Conservation (phyloP, 2,888 invertebrate species). For the Dolomedes plantarius region DNA sequence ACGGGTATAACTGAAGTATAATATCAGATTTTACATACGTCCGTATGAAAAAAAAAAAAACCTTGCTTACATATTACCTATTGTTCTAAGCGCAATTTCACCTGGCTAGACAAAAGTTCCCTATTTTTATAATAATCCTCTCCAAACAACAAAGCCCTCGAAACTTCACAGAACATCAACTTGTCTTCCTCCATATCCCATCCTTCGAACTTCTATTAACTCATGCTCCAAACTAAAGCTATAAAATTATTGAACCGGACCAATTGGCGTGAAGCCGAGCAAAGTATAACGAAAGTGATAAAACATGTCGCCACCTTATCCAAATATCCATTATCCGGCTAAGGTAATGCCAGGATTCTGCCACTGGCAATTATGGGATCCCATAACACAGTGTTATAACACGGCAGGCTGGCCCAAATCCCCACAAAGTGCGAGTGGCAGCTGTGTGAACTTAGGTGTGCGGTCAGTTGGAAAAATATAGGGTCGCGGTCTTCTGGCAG, state of each 20-base stretch:
- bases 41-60: too few relatives aligned
- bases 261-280: constrained; percentile 3
- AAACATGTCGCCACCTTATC: constrained; percentile 13
- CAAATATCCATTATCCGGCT: background rate
- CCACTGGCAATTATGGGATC: background rate
- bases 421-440: constrained; percentile 13
- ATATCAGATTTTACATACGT: too few relatives aligned
- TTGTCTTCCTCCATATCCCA: background rate
- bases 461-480: constrained; percentile 61
- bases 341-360: constrained; percentile 6
- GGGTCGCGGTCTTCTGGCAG: constrained; percentile 37
- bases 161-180: background rate
- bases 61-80: too few relatives aligned
- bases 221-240: constrained; percentile 8
- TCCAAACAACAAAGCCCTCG: too few relatives aligned
- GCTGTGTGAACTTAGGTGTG: constrained; percentile 45
- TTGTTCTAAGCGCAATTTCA: too few relatives aligned
- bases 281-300: constrained; percentile 2
- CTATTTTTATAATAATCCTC: too few relatives aligned
- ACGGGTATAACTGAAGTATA: too few relatives aligned
- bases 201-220: background rate
- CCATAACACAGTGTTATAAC: constrained; percentile 16
- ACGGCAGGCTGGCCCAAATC: background rate
- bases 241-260: constrained; percentile 6
- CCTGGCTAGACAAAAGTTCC: too few relatives aligned